Conservation (phyloP, 2,797 vertebrate genomes). For the Pampus argenteus region DNA sequence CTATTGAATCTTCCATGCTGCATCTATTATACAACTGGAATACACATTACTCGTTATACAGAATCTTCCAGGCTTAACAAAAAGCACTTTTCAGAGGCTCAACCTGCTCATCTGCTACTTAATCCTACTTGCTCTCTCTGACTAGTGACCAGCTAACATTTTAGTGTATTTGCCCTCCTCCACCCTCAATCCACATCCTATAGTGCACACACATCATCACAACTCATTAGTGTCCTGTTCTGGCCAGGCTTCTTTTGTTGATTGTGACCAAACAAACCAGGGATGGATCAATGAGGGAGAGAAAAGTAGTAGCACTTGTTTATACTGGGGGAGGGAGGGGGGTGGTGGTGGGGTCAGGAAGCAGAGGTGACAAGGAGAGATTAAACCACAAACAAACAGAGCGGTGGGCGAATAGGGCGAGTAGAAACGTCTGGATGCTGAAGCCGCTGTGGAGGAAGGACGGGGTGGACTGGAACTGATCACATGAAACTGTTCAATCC, state of each 20-base stretch:
- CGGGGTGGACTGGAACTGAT: constrained; percentile 58
- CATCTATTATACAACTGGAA: background rate
- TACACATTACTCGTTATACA: constrained; percentile 8
- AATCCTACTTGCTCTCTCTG: constrained; percentile 28
- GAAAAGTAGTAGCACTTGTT: constrained; percentile 71
- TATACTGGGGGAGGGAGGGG: constrained; percentile 55
- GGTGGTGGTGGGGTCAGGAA: constrained; percentile 68
- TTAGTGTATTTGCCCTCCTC: constrained; percentile 59
- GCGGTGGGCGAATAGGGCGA: constrained; percentile 38
- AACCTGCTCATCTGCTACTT: constrained; percentile 33
- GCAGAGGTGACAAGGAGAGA: constrained; percentile 68
- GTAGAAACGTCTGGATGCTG: constrained; percentile 62
- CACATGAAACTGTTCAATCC: constrained; percentile 62
- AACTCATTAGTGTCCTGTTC: constrained; percentile 60
- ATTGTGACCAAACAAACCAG: constrained; percentile 71
- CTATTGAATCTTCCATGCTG: background rate
- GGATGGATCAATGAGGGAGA: constrained; percentile 34
- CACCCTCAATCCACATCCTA: constrained; percentile 67
- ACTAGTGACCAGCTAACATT: constrained; percentile 35
- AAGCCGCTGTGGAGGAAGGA: constrained; percentile 66
- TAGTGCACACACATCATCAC: constrained; percentile 46
- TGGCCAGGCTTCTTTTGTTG: constrained; percentile 64
- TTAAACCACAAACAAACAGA: constrained; percentile 62
- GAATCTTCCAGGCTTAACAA: background rate
- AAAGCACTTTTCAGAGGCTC: constrained; percentile 6